A percentile compares a stretch with the other conserved stretches of the same genome.
These are phyloP conservation scores for Sebastes reedi DNA, from an alignment of 2,797 vertebrate genomes.

Conservation along the genomic window DNA sequence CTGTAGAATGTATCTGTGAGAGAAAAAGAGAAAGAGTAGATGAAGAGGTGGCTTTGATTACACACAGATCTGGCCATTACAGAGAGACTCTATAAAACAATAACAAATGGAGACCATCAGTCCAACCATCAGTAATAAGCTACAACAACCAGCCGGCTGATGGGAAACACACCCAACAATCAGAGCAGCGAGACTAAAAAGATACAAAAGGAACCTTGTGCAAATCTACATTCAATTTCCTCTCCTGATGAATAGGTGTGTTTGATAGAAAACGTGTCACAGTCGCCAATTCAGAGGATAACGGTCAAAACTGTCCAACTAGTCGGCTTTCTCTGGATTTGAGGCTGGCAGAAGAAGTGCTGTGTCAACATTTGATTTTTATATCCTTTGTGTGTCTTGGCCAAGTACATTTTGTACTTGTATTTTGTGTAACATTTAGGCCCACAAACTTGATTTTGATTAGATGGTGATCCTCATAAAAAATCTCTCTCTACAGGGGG, in stretches of 20 bases:
- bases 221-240: constrained; percentile 37
- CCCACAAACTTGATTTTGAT: neutral
- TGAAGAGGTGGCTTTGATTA: constrained; percentile 49
- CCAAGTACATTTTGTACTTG: neutral
- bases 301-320: neutral
- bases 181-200: neutral
- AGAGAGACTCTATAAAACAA: constrained; percentile 50
- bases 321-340: neutral
- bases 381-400: constrained; percentile 8
- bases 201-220: constrained; percentile 35
- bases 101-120: constrained; percentile 65
- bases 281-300: neutral
- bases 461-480: neutral
- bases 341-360: neutral
- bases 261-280: constrained; percentile 11
- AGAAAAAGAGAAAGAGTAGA: neutral
- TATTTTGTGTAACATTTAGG: neutral
- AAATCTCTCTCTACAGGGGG: neutral
- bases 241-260: constrained; percentile 31
- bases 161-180: constrained; percentile 49
- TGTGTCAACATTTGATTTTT: neutral
- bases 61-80: constrained; percentile 49
- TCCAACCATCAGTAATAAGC: constrained; percentile 49
- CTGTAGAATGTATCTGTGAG: constrained; percentile 35
- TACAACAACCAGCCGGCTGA: constrained; percentile 54